A percentile compares a stretch with the other conserved stretches of the same genome.
These are phyloP conservation scores for Nemopilema nomurai DNA, from an alignment of 30 jellyfish, hydroid and myxozoan genomes.

Conservation along the genomic window DNA sequence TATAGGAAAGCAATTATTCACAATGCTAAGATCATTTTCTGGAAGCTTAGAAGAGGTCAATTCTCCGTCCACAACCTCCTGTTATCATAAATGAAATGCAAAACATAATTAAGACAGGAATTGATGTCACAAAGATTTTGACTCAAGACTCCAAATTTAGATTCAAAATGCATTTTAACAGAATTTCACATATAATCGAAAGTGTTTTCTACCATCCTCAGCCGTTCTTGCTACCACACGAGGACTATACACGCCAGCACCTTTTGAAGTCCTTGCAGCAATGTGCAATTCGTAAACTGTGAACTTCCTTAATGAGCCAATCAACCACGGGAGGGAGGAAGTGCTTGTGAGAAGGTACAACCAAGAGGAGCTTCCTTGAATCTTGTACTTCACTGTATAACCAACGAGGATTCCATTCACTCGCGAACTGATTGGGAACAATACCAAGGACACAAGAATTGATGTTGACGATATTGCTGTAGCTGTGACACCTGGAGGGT, in stretches of 20 bases:
- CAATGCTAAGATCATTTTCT: no score
- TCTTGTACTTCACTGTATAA: conserved; percentile 3
- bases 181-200: no score
- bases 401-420: conserved; percentile 36
- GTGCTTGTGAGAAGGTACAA: background rate
- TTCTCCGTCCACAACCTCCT: no score
- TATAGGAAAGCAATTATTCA: no score
- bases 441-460: conserved; percentile 19
- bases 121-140: no score
- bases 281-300: conserved; percentile 21
- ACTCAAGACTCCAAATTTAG: no score
- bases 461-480: background rate
- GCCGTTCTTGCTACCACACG: conserved; percentile 12
- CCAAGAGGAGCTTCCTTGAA: conserved; percentile 8
- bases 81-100: no score
- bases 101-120: no score
- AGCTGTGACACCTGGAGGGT: conserved; percentile 4
- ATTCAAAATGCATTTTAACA: no score
- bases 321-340: no score
- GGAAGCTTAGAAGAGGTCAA: no score
- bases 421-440: background rate
- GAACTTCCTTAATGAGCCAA: background rate
- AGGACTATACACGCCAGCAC: conserved; percentile 44
- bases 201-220: conserved; percentile 25
- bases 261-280: conserved; percentile 57